Conservation (phyloP, 2,888 invertebrate species). For the Acanthosepion lycidas region DNA sequence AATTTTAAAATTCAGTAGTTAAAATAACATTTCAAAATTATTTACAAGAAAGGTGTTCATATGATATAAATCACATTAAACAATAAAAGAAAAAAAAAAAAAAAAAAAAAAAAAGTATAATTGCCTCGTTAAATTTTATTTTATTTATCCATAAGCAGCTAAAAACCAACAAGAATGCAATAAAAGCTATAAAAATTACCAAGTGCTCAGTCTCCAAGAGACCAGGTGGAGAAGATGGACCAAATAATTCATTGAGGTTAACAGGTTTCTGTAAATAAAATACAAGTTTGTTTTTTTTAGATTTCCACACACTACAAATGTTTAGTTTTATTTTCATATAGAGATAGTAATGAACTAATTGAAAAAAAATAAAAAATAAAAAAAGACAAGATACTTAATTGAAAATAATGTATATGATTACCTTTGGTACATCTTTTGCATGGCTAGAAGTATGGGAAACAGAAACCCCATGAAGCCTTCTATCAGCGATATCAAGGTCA, state of each 20-base stretch:
- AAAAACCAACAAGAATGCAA: not conserved
- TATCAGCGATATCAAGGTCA: conserved; percentile 10
- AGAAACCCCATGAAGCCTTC: not conserved
- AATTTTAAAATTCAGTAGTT: no score
- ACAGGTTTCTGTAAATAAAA: conserved; percentile 57
- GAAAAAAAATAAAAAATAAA: not conserved
- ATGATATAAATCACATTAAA: no score
- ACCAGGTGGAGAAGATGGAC: conserved; percentile 71
- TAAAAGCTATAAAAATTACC: conserved; percentile 57
- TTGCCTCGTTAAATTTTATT: no score
- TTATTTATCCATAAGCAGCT: not conserved
- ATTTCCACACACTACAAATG: not conserved
- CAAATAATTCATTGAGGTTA: conserved; percentile 70
- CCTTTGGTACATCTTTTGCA: conserved; percentile 44
- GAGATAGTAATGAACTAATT: not conserved
- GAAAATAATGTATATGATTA: not conserved
- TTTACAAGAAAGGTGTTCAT: no score
- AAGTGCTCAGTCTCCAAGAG: conserved; percentile 70
- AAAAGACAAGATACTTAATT: not conserved
- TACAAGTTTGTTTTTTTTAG: not conserved
- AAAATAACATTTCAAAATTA: no score
- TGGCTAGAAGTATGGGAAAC: not conserved
- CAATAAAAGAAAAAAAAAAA: no score
- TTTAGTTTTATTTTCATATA: not conserved
- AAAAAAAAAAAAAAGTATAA: no score